Evolutionary conservation across 1,140 invertebrate species (phyloP).

Genomic region (Camponotus vicinus): DNA sequence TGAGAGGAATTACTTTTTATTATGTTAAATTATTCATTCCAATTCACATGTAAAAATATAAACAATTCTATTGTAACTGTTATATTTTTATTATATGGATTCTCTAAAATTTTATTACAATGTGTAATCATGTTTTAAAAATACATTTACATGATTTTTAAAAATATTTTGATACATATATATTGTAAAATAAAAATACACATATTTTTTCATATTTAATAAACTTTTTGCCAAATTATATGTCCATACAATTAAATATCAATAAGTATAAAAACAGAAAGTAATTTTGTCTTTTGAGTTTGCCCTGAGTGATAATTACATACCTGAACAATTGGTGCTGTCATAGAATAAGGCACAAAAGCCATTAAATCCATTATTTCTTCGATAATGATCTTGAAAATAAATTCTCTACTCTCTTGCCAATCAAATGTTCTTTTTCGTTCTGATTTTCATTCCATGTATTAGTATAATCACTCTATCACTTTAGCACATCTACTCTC

Average conservation of each 20-base stretch:
- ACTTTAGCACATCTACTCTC: background rate
- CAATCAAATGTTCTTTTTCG: background rate
- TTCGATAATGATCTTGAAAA: background rate
- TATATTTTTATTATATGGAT: background rate
- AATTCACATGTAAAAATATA: background rate
- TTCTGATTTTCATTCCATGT: background rate
- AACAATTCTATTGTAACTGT: background rate
- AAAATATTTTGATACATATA: background rate
- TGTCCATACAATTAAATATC: background rate
- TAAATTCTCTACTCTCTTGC: background rate
- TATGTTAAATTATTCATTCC: background rate
- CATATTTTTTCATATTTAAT: background rate
- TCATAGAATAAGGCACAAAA: slow-evolving; percentile 13
- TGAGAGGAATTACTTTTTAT: background rate
- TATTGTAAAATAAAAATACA: background rate
- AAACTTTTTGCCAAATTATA: background rate
- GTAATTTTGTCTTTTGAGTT: background rate
- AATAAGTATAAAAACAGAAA: background rate
- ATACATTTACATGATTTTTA: background rate
- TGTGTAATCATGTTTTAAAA: background rate
- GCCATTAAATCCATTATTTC: slow-evolving; percentile 44
- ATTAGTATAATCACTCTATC: background rate
- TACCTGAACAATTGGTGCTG: background rate
- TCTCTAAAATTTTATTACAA: background rate
- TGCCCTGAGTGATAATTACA: background rate